Base-by-base conservation (phyloP, 1,140 invertebrate species). In the Trichonephila clavata region DNA sequence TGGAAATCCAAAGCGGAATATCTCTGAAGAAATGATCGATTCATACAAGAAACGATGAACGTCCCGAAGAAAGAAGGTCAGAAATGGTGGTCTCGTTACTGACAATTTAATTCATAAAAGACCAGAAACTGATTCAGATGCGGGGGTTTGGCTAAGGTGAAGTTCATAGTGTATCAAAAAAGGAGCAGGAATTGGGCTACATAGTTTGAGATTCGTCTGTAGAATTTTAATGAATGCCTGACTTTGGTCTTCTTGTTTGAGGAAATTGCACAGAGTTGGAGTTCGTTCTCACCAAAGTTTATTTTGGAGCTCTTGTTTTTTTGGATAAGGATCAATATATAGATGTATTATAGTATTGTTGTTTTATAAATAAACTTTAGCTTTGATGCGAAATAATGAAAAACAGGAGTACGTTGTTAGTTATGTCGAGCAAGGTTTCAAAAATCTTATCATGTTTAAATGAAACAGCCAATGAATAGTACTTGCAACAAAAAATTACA, bases 51-150 rank as follows among this genome's bases (percentile, higher is more conserved):
- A 77, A 77, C n/a, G 65, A 68, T 24, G 65, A 68, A 13, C 65
- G 65, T 68, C 2, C 10, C 10, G 8, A 24, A 68, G 65, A 77
- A 77, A 32, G 71, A 77, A 77, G 71, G 71, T 77, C 32, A 77
- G 27, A 39, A 77, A 77, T 20, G n/a, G 32, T 16, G 71, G 27
- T 18, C 71, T 77, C 32, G 32, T 77, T 77, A 77, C 27, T 10
- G 71, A 77, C 71, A 77, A 77, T 77, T 77, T 77, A 77, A 77
- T 77, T 77, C 71, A 77, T 77, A 77, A 77, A 77, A 27, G 71
- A 77, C 71, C 32, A 39, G 27, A 77, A 77, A 77, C 27, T 5
- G 14, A 27, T 39, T 39, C 32, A 77, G 27, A 16, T 77, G 71
- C 71, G 71, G 71, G 65, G 65, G 65, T 24, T 68, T 13, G 24